These are phyloP conservation scores for Chinchilla lanigera DNA, from an alignment of 2,113 vertebrate species.

Conservation along the genomic window DNA sequence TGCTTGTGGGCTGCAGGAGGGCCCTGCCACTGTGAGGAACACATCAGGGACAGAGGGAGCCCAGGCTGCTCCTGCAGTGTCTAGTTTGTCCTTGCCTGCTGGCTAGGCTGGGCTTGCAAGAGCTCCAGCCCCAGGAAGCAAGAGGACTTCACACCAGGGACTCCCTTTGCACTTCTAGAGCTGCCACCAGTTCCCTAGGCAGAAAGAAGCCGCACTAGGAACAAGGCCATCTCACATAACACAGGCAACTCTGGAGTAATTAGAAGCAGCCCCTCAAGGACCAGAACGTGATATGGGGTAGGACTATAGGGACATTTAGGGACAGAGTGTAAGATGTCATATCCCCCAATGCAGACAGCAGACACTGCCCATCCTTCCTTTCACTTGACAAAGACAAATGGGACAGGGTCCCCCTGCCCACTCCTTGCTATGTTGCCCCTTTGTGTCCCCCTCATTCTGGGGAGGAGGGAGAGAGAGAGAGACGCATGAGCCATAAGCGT, in stretches of 20 bases:
- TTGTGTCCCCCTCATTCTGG: not conserved
- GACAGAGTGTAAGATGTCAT: not conserved
- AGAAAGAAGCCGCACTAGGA: not conserved
- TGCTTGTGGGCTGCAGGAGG: not conserved
- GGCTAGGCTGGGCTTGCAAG: not conserved
- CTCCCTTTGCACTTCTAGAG: not conserved
- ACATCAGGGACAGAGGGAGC: fast-evolving
- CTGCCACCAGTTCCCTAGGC: too few relatives aligned
- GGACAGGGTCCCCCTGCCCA: not conserved
- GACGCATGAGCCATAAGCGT: not conserved
- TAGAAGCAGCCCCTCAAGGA: not conserved
- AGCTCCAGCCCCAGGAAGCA: not conserved
- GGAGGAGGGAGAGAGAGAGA: not conserved
- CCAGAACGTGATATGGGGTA: fast-evolving
- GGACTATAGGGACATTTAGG: not conserved
- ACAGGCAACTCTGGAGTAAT: not conserved
- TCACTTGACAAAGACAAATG: not conserved
- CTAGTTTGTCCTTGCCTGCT: not conserved
- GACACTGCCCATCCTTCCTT: not conserved
- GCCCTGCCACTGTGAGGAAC: fast-evolving
- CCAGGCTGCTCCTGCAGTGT: fast-evolving
- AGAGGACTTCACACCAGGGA: fast-evolving
- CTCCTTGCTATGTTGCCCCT: not conserved
- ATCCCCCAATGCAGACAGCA: fast-evolving
- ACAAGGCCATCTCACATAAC: not conserved